A percentile compares a stretch with the other conserved stretches of the same genome.
phyloP scores from a whole-genome alignment of 1,140 invertebrate species.

The Penaeus indicus region DNA sequence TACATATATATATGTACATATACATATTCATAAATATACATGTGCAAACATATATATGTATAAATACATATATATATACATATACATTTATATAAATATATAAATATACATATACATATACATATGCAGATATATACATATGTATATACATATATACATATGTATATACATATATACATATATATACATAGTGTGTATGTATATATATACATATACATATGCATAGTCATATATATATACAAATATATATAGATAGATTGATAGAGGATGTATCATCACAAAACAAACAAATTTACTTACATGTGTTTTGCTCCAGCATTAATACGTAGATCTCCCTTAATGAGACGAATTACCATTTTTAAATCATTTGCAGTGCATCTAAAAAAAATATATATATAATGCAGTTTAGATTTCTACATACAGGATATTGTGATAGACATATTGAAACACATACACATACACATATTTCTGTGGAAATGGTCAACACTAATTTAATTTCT shows the following conservation, averaged over 20 bases:
- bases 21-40: no score
- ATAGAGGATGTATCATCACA: no score
- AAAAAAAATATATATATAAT: conserved; percentile 71
- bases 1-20: no score
- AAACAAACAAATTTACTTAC: conserved; percentile 39
- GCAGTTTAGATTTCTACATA: conserved; percentile 75
- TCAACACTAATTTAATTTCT: not conserved
- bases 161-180: not conserved
- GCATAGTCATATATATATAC: not conserved
- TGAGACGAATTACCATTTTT: conserved; percentile 86
- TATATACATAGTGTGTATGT: not conserved
- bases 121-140: no score
- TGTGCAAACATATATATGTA: no score
- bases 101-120: no score
- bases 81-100: no score
- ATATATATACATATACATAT: not conserved
- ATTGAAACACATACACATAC: no score
- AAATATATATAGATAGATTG: not conserved
- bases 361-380: conserved; percentile 77
- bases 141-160: not conserved
- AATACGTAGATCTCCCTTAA: conserved; percentile 92
- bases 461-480: not conserved
- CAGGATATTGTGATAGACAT: not conserved
- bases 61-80: no score
- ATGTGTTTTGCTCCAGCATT: conserved; percentile 94